Conservation (phyloP, 2,888 invertebrate species). For the Salticus scenicus region DNA sequence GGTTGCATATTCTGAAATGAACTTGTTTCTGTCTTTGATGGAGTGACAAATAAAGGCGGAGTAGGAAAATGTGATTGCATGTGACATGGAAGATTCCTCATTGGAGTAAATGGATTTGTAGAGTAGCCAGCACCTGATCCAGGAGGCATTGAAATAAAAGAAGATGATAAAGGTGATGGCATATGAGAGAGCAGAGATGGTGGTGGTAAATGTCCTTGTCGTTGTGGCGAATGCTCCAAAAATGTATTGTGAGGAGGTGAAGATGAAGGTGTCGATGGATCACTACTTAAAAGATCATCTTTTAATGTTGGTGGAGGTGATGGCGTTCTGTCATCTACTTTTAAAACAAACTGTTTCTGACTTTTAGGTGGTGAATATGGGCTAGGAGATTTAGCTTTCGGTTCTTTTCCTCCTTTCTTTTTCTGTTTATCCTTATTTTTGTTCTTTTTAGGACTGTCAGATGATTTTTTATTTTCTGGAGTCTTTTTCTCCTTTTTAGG, state of each 20-base stretch:
- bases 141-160: constrained; percentile 42
- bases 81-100: constrained; percentile 53
- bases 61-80: constrained; percentile 68
- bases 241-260: constrained; percentile 45
- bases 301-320: constrained; percentile 39
- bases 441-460: constrained; percentile 59
- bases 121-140: constrained; percentile 38
- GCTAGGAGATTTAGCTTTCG: constrained; percentile 42
- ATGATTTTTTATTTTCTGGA: constrained; percentile 36
- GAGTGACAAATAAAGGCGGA: constrained; percentile 69
- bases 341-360: constrained; percentile 46
- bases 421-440: constrained; percentile 61
- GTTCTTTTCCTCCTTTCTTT: constrained; percentile 44
- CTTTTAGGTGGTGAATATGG: constrained; percentile 40
- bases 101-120: constrained; percentile 50
- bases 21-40: constrained; percentile 35
- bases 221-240: constrained; percentile 43
- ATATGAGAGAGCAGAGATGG: constrained; percentile 40
- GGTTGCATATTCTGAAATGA: constrained; percentile 58
- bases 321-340: constrained; percentile 52
- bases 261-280: constrained; percentile 48
- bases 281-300: constrained; percentile 55
- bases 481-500: constrained; percentile 68
- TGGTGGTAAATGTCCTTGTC: constrained; percentile 28
- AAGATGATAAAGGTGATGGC: constrained; percentile 35